Evolutionary conservation across 2,888 invertebrate genomes (phyloP).

Genomic region (Pachydiplax longipennis): DNA sequence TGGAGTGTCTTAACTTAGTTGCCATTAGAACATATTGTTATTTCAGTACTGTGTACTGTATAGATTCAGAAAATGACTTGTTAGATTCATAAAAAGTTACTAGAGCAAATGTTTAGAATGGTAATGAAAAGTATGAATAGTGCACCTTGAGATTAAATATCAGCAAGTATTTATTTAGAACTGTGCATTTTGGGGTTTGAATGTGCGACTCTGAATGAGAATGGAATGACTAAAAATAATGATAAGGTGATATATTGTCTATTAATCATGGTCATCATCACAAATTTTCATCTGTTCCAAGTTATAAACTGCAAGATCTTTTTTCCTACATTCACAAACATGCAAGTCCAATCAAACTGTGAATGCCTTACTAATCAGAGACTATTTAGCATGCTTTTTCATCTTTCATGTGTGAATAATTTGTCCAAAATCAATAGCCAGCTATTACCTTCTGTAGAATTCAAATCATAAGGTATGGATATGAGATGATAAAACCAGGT

Average conservation of each 20-base stretch:
- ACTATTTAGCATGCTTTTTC: not conserved
- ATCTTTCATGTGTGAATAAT: not conserved
- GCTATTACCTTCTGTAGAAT: not conserved
- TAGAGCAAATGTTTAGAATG: not conserved
- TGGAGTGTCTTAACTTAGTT: constrained; percentile 37
- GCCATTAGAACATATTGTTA: constrained; percentile 12
- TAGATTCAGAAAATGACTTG: constrained; percentile 17
- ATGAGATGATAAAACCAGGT: not conserved
- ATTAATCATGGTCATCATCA: not conserved
- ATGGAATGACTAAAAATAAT: not conserved
- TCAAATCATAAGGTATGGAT: not conserved
- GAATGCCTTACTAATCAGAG: not conserved
- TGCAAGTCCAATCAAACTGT: not conserved
- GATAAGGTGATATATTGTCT: not conserved
- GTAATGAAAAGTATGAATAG: not conserved
- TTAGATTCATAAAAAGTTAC: not conserved
- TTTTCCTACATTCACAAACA: not conserved
- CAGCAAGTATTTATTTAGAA: not conserved
- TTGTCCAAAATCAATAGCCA: not conserved
- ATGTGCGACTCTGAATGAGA: not conserved
- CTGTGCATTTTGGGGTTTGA: not conserved
- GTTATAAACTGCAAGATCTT: not conserved
- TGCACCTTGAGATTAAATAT: not conserved
- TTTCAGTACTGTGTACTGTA: constrained; percentile 37
- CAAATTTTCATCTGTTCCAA: not conserved